Base-by-base conservation (phyloP, 2,888 invertebrate genomes). In the Cinara cedri region DNA sequence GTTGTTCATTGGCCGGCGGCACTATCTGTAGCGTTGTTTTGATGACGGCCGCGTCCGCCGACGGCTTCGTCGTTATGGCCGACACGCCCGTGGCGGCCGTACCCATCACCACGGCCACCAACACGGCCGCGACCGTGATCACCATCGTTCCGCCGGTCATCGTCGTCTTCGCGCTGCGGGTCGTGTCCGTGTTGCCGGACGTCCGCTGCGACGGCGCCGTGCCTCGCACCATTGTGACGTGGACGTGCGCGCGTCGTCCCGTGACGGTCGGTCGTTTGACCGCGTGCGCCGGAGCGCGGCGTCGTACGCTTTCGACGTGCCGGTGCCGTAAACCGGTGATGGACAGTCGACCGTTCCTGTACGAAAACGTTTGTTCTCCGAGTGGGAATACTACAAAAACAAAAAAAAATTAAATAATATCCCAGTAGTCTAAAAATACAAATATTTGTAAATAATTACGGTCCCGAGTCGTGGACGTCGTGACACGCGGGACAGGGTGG, bases 31-130 rank as follows among this genome's bases (percentile, higher is more conserved):
- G 13, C 10, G 74, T 51, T 10, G 74, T 63, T 49, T 42, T 34
- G 34, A 74, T 63, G 51, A 63, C 21, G 16, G 72, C 46, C 24
- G 72, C 11, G 0, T 6, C 4, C 0, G 3, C 16, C 1, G 72
- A 62, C 60, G 72, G 44, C 26, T 49, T 62, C 13, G 72, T 74
- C 63, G 74, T 63, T 11, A 74, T 51, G 42, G 63, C 74, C 14
- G 49, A 46, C 13, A 44, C 34, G 21, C 51, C 34, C 2, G 26
- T 3, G 3, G 14, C 3, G 14, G 16, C 51, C 19, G 49, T 16
- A 19, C 49, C 49, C 0, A 62, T 1, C 6, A 62, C 21, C 14
- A 26, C n/a, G 6, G 49, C 49, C 10, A 19, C 19, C 6, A 72
- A 1, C 49, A 16, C 46, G 62, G 34, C 1, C 54, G 21, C 21